Evolutionary conservation across 2,113 vertebrate genomes (phyloP), one percentile per base, ranked within the genome.

Genomic region (Conger conger): DNA sequence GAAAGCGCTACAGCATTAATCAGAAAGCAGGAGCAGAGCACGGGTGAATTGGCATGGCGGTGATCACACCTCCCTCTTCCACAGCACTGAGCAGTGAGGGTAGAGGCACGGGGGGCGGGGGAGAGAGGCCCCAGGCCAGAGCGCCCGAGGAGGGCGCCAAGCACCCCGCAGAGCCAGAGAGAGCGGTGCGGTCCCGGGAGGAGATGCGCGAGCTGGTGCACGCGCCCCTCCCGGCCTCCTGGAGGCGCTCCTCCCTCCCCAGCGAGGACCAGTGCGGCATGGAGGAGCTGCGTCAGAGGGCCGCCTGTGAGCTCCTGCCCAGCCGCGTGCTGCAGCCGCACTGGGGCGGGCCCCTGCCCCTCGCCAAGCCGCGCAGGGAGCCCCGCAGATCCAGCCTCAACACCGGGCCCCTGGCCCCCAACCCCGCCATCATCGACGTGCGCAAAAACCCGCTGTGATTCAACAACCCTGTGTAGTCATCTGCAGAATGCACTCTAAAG

Each of bases 191-290:
- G 1, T 90, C 89, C 63, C 92, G 93, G 80, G 97, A 97, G 0
- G 96, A 97, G 37, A 91, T 89, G 88, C 91, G 96, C n/a, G 98
- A 97, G 85, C 88, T 97, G 87, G 96, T 98, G 79, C 95, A 95
- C 0, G 94, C 96, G 0, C 97, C 98, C 0, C 88, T 99, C 50
- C 98, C 98, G 0, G 92, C 96, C 0, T 97, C 96, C 0, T 99
- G 98, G 98, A 95, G 96, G 33, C 97, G 98, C 57, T 97, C 97
- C 0, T 98, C 97, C 6, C 92, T 97, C 76, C 95, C 97, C n/a
- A 94, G 57, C 0, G 97, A 97, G 82, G 95, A 97, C 40, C 95
- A 94, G 30, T 86, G 91, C 0, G 90, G 81, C 27, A 87, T 94
- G 0, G 95, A 96, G 79, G 97, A 98, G 23, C 87, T 93, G 0